Evolutionary conservation across 2,888 invertebrate species (phyloP).

Genomic region (Dasypolia templi): DNA sequence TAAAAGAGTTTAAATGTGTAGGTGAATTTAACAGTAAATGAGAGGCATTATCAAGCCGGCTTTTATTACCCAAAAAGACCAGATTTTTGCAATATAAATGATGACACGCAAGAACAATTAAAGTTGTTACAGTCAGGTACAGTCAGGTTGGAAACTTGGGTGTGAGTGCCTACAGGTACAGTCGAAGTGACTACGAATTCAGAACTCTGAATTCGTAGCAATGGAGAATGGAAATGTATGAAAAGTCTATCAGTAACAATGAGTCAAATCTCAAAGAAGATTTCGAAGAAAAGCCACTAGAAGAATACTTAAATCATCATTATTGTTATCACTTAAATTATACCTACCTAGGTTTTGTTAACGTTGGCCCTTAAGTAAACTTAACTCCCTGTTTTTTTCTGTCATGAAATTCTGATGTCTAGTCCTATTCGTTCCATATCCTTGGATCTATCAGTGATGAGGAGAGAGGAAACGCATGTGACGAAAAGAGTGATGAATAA

Average conservation of each 20-base stretch:
- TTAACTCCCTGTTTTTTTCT: neutral
- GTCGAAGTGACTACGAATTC: too few species aligned
- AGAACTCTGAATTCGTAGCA: neutral
- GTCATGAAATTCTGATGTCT: neutral
- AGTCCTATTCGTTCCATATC: neutral
- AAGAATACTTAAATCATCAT: neutral
- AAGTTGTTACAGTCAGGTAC: constrained; percentile 33
- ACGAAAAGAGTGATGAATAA: neutral
- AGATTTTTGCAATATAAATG: constrained; percentile 33
- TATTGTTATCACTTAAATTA: neutral
- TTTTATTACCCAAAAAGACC: constrained; percentile 55
- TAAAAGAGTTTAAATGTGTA: constrained; percentile 36
- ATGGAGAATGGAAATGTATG: neutral
- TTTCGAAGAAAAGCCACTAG: neutral
- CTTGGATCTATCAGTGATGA: neutral
- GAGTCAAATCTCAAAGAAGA: neutral
- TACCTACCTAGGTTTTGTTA: neutral
- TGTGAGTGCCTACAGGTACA: too few species aligned
- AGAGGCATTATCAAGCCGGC: constrained; percentile 23
- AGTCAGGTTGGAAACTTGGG: neutral
- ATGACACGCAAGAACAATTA: constrained; percentile 59
- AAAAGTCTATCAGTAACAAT: neutral
- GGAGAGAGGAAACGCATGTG: neutral
- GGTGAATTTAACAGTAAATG: constrained; percentile 35
- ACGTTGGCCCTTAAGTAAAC: neutral